Percentiles rank a stretch among this genome's conserved stretches.
These are phyloP conservation scores for Paragorgia papillata DNA, from an alignment of 92 coral and sea anemone genomes.

Conservation along the genomic window DNA sequence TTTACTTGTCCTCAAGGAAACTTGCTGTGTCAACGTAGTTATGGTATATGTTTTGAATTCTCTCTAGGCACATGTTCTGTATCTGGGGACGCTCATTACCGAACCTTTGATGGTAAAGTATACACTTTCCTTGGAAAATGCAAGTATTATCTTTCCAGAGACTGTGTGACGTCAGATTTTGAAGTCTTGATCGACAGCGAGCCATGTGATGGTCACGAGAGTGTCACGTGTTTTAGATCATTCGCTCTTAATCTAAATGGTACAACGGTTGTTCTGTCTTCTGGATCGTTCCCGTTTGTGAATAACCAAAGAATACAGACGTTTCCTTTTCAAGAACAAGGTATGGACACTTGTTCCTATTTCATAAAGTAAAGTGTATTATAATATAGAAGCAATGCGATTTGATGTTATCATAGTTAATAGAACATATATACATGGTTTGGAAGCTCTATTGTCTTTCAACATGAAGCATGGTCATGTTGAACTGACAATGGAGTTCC, in stretches of 20 bases:
- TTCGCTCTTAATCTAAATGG: constrained; percentile 51
- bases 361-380: too few species aligned
- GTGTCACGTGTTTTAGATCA: constrained; percentile 55
- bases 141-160: constrained; percentile 72
- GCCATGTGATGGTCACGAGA: constrained; percentile 61
- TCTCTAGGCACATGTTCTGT: constrained; percentile 69
- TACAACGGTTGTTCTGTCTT: constrained; percentile 49
- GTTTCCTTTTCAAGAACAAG: constrained; percentile 60
- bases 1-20: too few species aligned
- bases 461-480: too few species aligned
- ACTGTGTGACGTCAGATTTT: constrained; percentile 61
- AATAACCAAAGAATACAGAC: constrained; percentile 46
- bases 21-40: too few species aligned
- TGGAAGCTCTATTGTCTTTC: too few species aligned
- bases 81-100: constrained; percentile 80
- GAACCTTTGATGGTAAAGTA: constrained; percentile 79
- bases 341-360: too few species aligned
- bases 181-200: constrained; percentile 66
- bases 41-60: background rate
- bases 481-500: too few species aligned
- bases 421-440: too few species aligned
- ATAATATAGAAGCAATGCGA: too few species aligned
- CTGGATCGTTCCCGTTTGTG: constrained; percentile 53
- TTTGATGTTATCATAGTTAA: too few species aligned
- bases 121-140: constrained; percentile 71